A percentile compares a stretch with the other conserved stretches of the same genome.
phyloP scores from a whole-genome alignment of 2,888 invertebrate species.

The Apomyelois bistriatella region DNA sequence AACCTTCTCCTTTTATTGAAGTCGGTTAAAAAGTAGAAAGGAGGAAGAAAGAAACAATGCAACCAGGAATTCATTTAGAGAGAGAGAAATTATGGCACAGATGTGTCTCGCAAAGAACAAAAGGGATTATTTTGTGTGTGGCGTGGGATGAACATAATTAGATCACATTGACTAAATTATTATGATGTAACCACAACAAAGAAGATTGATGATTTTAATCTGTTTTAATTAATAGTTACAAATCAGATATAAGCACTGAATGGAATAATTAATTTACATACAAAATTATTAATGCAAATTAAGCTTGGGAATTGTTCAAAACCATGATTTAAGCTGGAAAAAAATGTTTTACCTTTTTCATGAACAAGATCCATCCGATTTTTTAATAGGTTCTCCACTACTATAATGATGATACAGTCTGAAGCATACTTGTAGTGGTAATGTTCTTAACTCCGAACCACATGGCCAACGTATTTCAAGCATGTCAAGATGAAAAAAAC shows the following conservation, averaged over 20 bases:
- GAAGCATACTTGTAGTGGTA: too few relatives aligned
- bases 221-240: conserved; percentile 13
- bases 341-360: background rate
- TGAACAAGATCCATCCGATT: too few relatives aligned
- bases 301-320: background rate
- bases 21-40: too few relatives aligned
- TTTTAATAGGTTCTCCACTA: too few relatives aligned
- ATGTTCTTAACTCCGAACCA: too few relatives aligned
- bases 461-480: too few relatives aligned
- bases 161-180: conserved; percentile 9
- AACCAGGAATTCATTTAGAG: background rate
- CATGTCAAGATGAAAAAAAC: too few relatives aligned
- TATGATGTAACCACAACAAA: conserved; percentile 2
- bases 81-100: too few relatives aligned
- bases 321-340: background rate
- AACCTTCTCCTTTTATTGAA: too few relatives aligned
- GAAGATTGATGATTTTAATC: conserved; percentile 13
- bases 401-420: too few relatives aligned
- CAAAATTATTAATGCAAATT: background rate
- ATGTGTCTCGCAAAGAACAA: background rate
- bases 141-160: conserved; percentile 2
- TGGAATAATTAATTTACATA: conserved; percentile 7
- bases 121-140: background rate
- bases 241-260: conserved; percentile 13
- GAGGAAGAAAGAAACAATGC: too few relatives aligned